phyloP scores from a whole-genome alignment of 2,797 vertebrate genomes.

The Syngnathus acus region DNA sequence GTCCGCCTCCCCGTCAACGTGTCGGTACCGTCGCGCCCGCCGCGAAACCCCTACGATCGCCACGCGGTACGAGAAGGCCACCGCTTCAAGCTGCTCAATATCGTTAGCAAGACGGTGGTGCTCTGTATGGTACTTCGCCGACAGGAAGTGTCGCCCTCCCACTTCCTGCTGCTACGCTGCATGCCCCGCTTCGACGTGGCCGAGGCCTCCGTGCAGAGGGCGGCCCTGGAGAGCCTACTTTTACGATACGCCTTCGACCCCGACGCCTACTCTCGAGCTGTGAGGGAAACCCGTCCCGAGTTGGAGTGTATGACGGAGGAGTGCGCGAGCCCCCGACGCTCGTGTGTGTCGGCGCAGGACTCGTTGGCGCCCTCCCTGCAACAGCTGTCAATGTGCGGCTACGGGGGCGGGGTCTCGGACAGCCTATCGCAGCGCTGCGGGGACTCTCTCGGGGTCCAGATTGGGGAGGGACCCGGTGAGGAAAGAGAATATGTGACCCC shows the following conservation, averaged over 20 bases:
- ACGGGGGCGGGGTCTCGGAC: conserved; percentile 58
- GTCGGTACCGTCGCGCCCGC: conserved; percentile 84
- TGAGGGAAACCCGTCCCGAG: conserved; percentile 85
- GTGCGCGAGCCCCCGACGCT: conserved; percentile 79
- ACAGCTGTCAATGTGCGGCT: conserved; percentile 75
- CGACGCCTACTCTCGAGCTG: conserved; percentile 88
- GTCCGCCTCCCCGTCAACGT: conserved; percentile 93
- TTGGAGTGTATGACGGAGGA: conserved; percentile 78
- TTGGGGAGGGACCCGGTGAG: conserved; percentile 64
- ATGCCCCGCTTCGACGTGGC: conserved; percentile 90
- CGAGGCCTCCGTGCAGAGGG: conserved; percentile 81
- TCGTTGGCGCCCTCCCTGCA: conserved; percentile 74
- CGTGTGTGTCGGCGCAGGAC: conserved; percentile 74
- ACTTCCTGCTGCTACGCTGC: conserved; percentile 88
- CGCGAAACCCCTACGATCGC: conserved; percentile 88
- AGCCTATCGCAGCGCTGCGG: conserved; percentile 62
- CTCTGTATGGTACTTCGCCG: conserved; percentile 88
- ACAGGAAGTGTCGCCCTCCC: conserved; percentile 83
- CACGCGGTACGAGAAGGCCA: conserved; percentile 92
- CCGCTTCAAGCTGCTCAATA: conserved; percentile 95
- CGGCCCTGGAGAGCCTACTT: conserved; percentile 79
- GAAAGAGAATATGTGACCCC: conserved; percentile 88
- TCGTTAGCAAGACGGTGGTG: conserved; percentile 96
- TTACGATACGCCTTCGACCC: conserved; percentile 84
- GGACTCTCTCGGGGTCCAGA: conserved; percentile 63